Evolutionary conservation across 2,113 vertebrate species (phyloP).

Genomic region (Scytalopus superciliaris): DNA sequence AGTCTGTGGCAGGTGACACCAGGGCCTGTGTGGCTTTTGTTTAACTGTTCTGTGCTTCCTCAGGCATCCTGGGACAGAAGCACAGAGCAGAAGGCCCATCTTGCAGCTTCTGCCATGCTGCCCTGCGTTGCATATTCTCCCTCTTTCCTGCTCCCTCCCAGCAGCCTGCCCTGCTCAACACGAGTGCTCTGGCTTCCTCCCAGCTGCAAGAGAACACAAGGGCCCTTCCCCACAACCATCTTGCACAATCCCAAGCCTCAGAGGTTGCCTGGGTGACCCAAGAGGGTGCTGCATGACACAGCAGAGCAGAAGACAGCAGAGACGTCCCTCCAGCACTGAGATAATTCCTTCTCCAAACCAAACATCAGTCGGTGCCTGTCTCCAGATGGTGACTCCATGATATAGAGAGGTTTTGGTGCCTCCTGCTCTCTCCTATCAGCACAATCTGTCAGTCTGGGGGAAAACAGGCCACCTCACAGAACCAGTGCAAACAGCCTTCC

Average conservation of each 20-base stretch:
- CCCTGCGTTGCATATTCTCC: neutral
- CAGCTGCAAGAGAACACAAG: neutral
- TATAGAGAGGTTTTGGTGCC: neutral
- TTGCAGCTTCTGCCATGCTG: neutral
- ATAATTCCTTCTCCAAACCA: neutral
- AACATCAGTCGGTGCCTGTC: neutral
- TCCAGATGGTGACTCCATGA: neutral
- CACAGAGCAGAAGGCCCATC: neutral
- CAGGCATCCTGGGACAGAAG: neutral
- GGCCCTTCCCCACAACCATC: neutral
- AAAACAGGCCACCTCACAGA: neutral
- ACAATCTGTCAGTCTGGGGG: neutral
- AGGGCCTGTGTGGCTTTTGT: neutral
- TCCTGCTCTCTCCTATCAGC: neutral
- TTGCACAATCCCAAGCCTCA: neutral
- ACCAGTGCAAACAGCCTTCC: neutral
- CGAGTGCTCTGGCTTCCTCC: fast-evolving
- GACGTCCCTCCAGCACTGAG: neutral
- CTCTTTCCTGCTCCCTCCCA: neutral
- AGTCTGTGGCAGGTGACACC: neutral
- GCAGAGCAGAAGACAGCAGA: neutral
- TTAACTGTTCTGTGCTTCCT: neutral
- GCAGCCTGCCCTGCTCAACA: neutral
- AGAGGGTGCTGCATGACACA: neutral
- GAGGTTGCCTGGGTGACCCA: neutral